These are phyloP conservation scores for Columba guinea DNA, from an alignment of 2,797 vertebrate species.

Conservation along the genomic window DNA sequence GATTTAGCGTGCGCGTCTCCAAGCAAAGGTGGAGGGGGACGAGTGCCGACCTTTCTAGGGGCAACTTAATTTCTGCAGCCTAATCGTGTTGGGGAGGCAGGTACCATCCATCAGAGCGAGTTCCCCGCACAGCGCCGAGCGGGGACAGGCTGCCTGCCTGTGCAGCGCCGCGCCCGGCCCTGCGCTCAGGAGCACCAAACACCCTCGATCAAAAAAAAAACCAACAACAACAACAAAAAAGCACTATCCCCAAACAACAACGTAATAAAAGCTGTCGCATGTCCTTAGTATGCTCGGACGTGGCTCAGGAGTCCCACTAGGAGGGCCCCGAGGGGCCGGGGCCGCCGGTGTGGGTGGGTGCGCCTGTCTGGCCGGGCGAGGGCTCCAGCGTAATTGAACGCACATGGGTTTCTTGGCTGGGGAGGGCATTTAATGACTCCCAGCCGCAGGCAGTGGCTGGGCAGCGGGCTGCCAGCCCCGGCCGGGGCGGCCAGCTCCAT, in stretches of 20 bases:
- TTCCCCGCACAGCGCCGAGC: neutral
- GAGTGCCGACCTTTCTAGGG: constrained; percentile 44
- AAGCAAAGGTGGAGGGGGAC: constrained; percentile 32
- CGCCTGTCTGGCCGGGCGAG: neutral
- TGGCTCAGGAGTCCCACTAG: neutral
- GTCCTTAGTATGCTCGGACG: neutral
- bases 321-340: neutral
- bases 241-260: fast-evolving
- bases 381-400: neutral
- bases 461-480: neutral
- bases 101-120: constrained; percentile 51
- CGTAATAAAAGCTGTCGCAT: fast-evolving
- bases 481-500: neutral
- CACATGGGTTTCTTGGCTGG: neutral
- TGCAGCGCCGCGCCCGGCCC: neutral
- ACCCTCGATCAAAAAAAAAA: fast-evolving
- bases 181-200: fast-evolving
- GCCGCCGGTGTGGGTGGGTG: neutral
- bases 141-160: neutral
- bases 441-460: neutral
- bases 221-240: too few relatives aligned
- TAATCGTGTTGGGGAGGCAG: constrained; percentile 43
- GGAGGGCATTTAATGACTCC: neutral
- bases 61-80: constrained; percentile 59
- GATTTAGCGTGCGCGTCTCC: constrained; percentile 48